These are phyloP conservation scores for Limnephilus marmoratus DNA, from an alignment of 2,888 invertebrate species.

Conservation along the genomic window DNA sequence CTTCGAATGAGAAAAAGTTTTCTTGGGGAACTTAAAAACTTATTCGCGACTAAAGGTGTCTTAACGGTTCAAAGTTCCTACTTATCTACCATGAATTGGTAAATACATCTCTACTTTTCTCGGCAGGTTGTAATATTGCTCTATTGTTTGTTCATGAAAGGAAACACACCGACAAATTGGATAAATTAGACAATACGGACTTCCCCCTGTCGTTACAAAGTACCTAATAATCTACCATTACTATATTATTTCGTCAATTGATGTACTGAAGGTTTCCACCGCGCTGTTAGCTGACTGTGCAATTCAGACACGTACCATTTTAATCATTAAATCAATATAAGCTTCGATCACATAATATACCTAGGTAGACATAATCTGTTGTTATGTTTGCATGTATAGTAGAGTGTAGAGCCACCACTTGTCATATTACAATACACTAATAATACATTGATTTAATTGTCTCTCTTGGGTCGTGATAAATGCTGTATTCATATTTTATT, in stretches of 20 bases:
- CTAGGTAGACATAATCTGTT: not conserved
- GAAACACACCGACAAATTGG: not conserved
- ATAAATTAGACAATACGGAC: not conserved
- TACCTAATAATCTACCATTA: not conserved
- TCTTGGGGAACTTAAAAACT: not conserved
- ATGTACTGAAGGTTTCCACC: not conserved
- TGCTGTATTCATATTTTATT: not conserved
- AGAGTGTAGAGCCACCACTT: not conserved
- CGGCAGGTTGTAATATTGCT: not conserved
- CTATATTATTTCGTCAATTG: not conserved
- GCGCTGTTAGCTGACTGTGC: not conserved
- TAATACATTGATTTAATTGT: not conserved
- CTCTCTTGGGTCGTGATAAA: not conserved
- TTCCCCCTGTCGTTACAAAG: not conserved
- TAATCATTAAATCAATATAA: not conserved
- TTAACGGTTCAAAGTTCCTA: not conserved
- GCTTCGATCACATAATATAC: not conserved
- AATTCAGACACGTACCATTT: not conserved
- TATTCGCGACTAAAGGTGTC: conserved; percentile 1
- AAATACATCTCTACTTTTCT: not conserved
- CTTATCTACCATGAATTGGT: conserved; percentile 2
- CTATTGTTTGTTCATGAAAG: not conserved
- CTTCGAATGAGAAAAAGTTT: conserved; percentile 17
- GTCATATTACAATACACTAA: not conserved
- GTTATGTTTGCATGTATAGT: not conserved